phyloP scores from a whole-genome alignment of 2,797 vertebrate genomes.

The Holocentrus rufus region DNA sequence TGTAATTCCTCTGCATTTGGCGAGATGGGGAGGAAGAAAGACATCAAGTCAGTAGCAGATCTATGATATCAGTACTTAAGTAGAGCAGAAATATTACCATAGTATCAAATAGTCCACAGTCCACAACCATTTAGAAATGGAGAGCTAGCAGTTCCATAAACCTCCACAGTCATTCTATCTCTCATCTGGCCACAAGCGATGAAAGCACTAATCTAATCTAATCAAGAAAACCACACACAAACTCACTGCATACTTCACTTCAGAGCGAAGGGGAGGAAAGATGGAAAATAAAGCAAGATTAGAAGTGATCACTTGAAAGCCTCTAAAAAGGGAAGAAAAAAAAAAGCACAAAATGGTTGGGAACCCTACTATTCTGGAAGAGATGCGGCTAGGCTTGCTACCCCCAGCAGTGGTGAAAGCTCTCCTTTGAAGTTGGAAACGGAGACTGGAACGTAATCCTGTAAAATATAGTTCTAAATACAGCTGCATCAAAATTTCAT shows the following conservation, averaged over 20 bases:
- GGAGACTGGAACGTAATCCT: constrained; percentile 78
- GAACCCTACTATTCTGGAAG: constrained; percentile 42
- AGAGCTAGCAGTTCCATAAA: constrained; percentile 20
- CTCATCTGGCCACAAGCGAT: constrained; percentile 59
- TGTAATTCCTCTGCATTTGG: background rate
- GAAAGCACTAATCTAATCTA: constrained; percentile 67
- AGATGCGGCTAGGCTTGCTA: constrained; percentile 22
- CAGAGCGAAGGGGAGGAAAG: constrained; percentile 43
- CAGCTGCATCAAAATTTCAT: constrained; percentile 80
- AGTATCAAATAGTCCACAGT: constrained; percentile 21
- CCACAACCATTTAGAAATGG: constrained; percentile 20
- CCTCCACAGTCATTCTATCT: constrained; percentile 22
- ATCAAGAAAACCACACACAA: constrained; percentile 57
- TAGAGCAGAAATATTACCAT: constrained; percentile 12
- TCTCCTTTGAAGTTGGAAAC: constrained; percentile 79
- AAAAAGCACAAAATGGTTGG: constrained; percentile 30
- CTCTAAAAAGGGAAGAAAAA: background rate
- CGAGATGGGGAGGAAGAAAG: background rate
- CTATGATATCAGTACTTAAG: constrained; percentile 1
- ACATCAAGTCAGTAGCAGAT: constrained; percentile 1
- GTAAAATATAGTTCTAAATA: constrained; percentile 80
- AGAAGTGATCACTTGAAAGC: constrained; percentile 58
- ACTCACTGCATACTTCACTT: constrained; percentile 38
- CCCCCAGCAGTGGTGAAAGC: constrained; percentile 72
- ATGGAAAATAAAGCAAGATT: constrained; percentile 65